Percentiles rank a stretch among this genome's conserved stretches.
Evolutionary conservation across 2,888 invertebrate genomes (phyloP).

Genomic region (Amiota communis): DNA sequence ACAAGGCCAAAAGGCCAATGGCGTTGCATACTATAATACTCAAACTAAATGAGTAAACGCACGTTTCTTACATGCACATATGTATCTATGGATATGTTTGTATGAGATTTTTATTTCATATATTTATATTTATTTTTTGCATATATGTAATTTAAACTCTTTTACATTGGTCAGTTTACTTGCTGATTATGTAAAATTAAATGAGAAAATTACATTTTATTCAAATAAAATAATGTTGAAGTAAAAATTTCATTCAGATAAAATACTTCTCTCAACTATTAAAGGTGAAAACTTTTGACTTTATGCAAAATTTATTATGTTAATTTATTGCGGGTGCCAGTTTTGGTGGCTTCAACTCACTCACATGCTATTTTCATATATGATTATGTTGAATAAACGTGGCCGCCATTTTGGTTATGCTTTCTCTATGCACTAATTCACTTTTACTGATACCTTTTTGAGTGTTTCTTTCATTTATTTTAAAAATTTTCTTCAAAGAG

Average conservation of each 20-base stretch:
- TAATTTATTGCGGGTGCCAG: not conserved
- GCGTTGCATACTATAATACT: not conserved
- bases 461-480: not conserved
- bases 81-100: conserved; percentile 15
- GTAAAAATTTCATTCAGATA: not conserved
- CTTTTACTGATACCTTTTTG: conserved; percentile 57
- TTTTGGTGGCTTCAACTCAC: no score
- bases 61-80: not conserved
- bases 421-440: conserved; percentile 56
- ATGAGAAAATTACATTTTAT: conserved; percentile 42
- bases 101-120: conserved; percentile 20
- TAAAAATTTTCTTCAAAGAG: not conserved
- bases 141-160: conserved; percentile 59
- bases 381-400: not conserved
- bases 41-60: conserved; percentile 2
- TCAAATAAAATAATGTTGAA: not conserved
- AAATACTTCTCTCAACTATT: not conserved
- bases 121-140: conserved; percentile 25
- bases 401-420: conserved; percentile 9
- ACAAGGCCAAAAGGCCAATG: conserved; percentile 19
- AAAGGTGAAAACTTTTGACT: conserved; percentile 4
- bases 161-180: conserved; percentile 66
- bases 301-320: not conserved
- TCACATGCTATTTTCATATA: not conserved
- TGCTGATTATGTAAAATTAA: conserved; percentile 64